Conservation (phyloP, 2,888 invertebrate genomes). For the Lepidocyrtoides sp. region DNA sequence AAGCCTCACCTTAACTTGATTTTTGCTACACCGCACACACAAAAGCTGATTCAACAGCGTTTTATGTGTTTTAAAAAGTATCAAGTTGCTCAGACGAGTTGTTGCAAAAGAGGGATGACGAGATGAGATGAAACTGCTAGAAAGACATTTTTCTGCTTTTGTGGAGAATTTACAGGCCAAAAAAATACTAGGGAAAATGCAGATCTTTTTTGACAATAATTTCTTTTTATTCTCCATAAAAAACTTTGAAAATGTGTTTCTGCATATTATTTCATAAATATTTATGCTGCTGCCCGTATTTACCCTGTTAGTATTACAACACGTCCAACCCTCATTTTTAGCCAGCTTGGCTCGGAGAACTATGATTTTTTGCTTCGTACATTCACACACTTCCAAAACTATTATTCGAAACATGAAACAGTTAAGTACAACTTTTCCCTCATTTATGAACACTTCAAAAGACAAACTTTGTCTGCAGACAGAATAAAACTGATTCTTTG, state of each 20-base stretch:
- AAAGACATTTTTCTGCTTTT: background rate
- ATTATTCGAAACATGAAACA: too few species aligned
- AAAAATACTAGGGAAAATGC: background rate
- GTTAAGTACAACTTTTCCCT: too few species aligned
- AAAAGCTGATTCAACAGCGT: background rate
- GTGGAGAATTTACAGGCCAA: background rate
- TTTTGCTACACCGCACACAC: conserved; percentile 1
- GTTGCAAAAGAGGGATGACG: conserved; percentile 17
- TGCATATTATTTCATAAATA: too few species aligned
- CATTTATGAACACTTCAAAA: too few species aligned
- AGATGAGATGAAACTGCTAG: background rate
- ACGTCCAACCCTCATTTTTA: background rate
- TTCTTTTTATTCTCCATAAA: conserved; percentile 35
- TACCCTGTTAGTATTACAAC: too few species aligned
- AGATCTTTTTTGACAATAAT: conserved; percentile 24
- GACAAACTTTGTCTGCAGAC: too few species aligned
- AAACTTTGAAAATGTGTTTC: background rate
- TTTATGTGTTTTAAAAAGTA: conserved; percentile 43
- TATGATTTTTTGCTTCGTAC: too few species aligned
- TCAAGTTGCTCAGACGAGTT: background rate
- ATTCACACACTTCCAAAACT: too few species aligned
- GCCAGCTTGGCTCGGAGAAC: too few species aligned
- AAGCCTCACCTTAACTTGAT: conserved; percentile 53
- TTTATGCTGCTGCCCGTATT: too few species aligned
- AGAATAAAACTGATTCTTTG: too few species aligned